These are phyloP conservation scores for Nephila pilipes DNA, from an alignment of 1,140 invertebrate genomes.

Conservation along the genomic window DNA sequence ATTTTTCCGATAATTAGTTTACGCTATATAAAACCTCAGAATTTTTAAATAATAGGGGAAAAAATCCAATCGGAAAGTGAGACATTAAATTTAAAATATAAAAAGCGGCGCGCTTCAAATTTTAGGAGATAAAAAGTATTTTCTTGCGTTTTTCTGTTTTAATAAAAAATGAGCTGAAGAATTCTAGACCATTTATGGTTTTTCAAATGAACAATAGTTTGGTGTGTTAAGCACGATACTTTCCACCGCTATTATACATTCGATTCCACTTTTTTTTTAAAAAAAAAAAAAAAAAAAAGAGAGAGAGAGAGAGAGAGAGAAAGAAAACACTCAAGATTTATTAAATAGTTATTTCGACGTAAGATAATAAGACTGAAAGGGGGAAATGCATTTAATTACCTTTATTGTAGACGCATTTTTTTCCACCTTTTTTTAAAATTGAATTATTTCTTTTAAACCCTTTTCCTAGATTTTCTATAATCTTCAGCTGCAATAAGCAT, in stretches of 20 bases:
- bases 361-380: background rate
- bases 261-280: background rate
- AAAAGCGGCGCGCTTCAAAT: background rate
- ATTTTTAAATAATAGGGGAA: background rate
- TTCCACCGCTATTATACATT: background rate
- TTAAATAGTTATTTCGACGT: background rate
- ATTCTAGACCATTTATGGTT: background rate
- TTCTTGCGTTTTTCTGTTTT: no score
- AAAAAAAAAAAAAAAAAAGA: no score
- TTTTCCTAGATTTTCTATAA: no score
- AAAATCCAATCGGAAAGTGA: background rate
- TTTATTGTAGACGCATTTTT: no score
- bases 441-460: no score
- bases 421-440: no score
- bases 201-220: background rate
- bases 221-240: background rate
- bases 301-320: no score
- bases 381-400: background rate
- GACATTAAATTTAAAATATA: conserved; percentile 4
- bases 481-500: no score
- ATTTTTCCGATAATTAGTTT: background rate
- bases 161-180: background rate
- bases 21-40: background rate
- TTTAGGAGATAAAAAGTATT: background rate
- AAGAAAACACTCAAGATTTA: background rate